Percentiles rank a stretch among this genome's conserved stretches.
These are phyloP conservation scores for Jacana jacana DNA, from an alignment of 2,113 vertebrate species.

Conservation along the genomic window DNA sequence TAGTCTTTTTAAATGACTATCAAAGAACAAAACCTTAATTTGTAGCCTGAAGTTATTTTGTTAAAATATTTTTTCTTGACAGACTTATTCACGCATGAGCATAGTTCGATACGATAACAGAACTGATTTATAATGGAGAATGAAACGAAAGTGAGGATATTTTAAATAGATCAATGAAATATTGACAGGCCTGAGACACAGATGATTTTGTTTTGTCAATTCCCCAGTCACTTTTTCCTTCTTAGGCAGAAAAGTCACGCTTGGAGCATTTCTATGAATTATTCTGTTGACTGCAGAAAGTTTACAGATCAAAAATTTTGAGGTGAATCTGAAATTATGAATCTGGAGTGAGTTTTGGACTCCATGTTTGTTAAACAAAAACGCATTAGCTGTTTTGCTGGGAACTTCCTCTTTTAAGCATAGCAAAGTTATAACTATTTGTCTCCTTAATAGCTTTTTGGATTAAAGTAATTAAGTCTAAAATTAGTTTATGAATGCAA, in stretches of 20 bases:
- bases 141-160: not conserved
- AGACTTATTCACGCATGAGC: not conserved
- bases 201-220: not conserved
- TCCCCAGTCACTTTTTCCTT: not conserved
- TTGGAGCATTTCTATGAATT: not conserved
- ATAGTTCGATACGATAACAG: not conserved
- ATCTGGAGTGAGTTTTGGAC: not conserved
- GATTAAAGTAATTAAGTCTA: not conserved
- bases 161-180: not conserved
- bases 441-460: not conserved
- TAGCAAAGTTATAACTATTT: not conserved
- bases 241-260: not conserved
- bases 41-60: not conserved
- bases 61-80: not conserved
- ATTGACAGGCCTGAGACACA: not conserved
- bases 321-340: not conserved
- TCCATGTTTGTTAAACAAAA: not conserved
- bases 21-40: not conserved
- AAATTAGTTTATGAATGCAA: slow-evolving; percentile 26
- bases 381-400: not conserved
- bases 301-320: not conserved
- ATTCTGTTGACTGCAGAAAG: not conserved
- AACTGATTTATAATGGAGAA: not conserved
- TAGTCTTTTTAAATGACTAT: not conserved
- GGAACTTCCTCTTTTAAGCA: not conserved